Evolutionary conservation across 30 jellyfish, hydroid and myxozoan genomes (phyloP).

Genomic region (Aurelia aurita): DNA sequence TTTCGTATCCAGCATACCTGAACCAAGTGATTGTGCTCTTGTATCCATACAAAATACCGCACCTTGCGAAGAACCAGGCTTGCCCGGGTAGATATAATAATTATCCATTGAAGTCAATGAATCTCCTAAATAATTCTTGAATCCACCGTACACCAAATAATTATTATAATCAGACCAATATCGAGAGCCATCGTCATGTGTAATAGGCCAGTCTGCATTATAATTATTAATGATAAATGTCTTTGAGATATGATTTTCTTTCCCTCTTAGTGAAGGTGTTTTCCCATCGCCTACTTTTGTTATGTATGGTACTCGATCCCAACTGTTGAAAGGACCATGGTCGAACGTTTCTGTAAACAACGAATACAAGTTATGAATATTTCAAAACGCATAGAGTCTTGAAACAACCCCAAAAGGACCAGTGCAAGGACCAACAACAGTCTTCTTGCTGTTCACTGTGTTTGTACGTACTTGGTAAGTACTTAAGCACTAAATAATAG

Average conservation of each 20-base stretch:
- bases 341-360: slow-evolving; percentile 84
- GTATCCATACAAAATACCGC: slow-evolving; percentile 79
- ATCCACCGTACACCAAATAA: slow-evolving; percentile 90
- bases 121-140: slow-evolving; percentile 92
- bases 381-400: too few relatives aligned
- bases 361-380: neutral
- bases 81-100: slow-evolving; percentile 90
- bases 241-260: slow-evolving; percentile 64
- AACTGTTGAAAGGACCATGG: slow-evolving; percentile 95
- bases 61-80: slow-evolving; percentile 35
- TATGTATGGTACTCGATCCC: slow-evolving; percentile 96
- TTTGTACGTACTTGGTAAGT: too few relatives aligned
- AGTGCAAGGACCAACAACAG: too few relatives aligned
- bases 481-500: too few relatives aligned
- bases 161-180: slow-evolving; percentile 90
- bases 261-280: slow-evolving; percentile 62
- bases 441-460: too few relatives aligned
- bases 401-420: too few relatives aligned
- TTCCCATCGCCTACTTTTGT: slow-evolving; percentile 77
- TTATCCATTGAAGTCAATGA: slow-evolving; percentile 61
- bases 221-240: slow-evolving; percentile 80
- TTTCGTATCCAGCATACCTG: slow-evolving; percentile 25
- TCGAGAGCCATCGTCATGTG: slow-evolving; percentile 97
- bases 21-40: slow-evolving; percentile 84
- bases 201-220: slow-evolving; percentile 94